Evolutionary conservation across 2,888 invertebrate genomes (phyloP).

Genomic region (Itoplectis maculator): DNA sequence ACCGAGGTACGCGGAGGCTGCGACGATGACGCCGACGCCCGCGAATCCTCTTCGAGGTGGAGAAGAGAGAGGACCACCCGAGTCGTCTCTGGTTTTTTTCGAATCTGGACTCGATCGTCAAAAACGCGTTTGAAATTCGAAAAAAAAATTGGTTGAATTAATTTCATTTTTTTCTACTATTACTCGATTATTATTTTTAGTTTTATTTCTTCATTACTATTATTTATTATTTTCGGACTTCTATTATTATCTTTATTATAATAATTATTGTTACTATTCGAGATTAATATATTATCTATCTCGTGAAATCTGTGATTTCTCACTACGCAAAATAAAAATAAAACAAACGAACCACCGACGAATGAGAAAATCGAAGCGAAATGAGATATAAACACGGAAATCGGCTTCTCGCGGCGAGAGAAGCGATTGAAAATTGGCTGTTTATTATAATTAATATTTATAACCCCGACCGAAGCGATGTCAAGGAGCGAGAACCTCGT

Average conservation of each 20-base stretch:
- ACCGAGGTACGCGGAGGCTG: slow-evolving; percentile 9
- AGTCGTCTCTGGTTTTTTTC: slow-evolving; percentile 75
- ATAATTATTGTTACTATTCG: no score
- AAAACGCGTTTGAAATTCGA: background rate
- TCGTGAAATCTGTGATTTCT: no score
- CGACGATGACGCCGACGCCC: slow-evolving; percentile 40
- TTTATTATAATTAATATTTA: slow-evolving; percentile 30
- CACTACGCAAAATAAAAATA: no score
- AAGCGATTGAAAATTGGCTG: background rate
- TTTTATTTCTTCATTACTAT: no score
- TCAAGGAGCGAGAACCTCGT: slow-evolving; percentile 17
- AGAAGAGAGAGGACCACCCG: slow-evolving; percentile 78
- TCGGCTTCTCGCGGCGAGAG: background rate
- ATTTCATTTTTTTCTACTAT: no score
- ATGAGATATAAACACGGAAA: background rate
- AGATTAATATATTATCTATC: no score
- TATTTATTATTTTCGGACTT: no score
- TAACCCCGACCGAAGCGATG: background rate
- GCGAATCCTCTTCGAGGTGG: slow-evolving; percentile 35
- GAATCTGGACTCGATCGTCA: background rate
- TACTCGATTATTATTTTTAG: no score
- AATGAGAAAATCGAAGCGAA: background rate
- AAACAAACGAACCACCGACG: no score
- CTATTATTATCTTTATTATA: no score
- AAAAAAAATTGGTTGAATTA: no score